These are phyloP conservation scores for Formica aserva DNA, from an alignment of 2,888 invertebrate genomes.

Conservation along the genomic window DNA sequence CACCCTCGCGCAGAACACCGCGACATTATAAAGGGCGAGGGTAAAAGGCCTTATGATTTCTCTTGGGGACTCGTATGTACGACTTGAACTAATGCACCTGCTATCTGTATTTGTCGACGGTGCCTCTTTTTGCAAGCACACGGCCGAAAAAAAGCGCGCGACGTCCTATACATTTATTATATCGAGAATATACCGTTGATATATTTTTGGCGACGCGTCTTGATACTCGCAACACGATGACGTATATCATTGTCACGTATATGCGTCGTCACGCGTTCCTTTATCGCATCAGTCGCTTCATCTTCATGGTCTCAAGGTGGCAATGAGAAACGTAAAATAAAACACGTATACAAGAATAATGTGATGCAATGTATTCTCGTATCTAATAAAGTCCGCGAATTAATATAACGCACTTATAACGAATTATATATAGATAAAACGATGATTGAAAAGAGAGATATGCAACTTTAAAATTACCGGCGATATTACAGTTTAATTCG, in stretches of 20 bases:
- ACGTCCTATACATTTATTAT: slow-evolving; percentile 56
- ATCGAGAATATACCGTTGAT: neutral
- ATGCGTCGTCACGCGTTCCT: neutral
- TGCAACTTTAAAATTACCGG: slow-evolving; percentile 16
- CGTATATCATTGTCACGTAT: slow-evolving; percentile 1
- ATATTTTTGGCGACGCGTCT: neutral
- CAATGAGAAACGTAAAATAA: neutral
- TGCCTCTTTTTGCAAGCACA: slow-evolving; percentile 40
- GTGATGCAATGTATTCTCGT: neutral
- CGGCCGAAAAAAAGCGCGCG: slow-evolving; percentile 27
- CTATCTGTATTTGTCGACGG: slow-evolving; percentile 74
- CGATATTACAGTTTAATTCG: slow-evolving; percentile 10
- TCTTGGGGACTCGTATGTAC: slow-evolving; percentile 82
- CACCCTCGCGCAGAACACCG: slow-evolving; percentile 69
- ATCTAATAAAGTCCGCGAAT: neutral
- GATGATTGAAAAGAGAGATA: slow-evolving; percentile 4
- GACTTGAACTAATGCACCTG: slow-evolving; percentile 83
- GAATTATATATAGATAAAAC: neutral
- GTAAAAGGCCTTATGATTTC: slow-evolving; percentile 84
- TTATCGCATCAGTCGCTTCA: neutral
- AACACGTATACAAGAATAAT: neutral
- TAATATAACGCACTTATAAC: neutral
- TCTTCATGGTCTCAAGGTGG: neutral
- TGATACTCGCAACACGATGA: slow-evolving; percentile 1
- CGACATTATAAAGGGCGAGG: slow-evolving; percentile 73